These are phyloP conservation scores for Cephus rjabovi DNA, from an alignment of 2,888 invertebrate genomes.

Conservation along the genomic window DNA sequence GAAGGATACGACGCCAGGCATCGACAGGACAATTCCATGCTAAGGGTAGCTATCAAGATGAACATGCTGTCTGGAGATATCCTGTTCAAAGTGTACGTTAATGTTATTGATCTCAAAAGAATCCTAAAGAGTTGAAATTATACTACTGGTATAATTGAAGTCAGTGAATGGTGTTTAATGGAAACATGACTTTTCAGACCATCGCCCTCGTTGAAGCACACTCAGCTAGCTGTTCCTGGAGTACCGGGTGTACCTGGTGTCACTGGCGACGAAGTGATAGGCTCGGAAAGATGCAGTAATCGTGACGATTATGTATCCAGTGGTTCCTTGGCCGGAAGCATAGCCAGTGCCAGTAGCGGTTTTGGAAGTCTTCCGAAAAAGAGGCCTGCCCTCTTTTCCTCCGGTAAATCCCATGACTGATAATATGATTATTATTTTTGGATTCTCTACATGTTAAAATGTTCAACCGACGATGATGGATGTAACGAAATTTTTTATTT, in stretches of 20 bases:
- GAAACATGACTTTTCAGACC: constrained; percentile 67
- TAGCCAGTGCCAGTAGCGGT: constrained; percentile 84
- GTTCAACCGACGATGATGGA: background rate
- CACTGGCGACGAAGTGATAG: constrained; percentile 55
- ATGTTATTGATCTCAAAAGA: background rate
- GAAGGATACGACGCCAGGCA: constrained; percentile 95
- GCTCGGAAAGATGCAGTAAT: constrained; percentile 63
- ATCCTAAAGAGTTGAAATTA: background rate
- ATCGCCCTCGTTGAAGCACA: constrained; percentile 73
- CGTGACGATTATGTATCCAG: constrained; percentile 72
- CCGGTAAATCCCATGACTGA: constrained; percentile 60
- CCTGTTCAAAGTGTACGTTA: constrained; percentile 94
- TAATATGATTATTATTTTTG: background rate
- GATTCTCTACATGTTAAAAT: background rate
- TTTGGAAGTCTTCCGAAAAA: constrained; percentile 88
- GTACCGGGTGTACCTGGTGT: constrained; percentile 55
- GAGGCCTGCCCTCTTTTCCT: constrained; percentile 73
- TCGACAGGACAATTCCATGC: constrained; percentile 96
- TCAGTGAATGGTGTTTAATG: constrained; percentile 8
- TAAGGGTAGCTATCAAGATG: constrained; percentile 91
- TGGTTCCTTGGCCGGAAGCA: constrained; percentile 72
- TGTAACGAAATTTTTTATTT: constrained; percentile 6
- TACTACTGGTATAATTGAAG: background rate
- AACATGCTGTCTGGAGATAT: constrained; percentile 96
- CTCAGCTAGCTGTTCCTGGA: constrained; percentile 68